phyloP scores from a whole-genome alignment of 2,797 vertebrate species.

The Heliangelus exortis region DNA sequence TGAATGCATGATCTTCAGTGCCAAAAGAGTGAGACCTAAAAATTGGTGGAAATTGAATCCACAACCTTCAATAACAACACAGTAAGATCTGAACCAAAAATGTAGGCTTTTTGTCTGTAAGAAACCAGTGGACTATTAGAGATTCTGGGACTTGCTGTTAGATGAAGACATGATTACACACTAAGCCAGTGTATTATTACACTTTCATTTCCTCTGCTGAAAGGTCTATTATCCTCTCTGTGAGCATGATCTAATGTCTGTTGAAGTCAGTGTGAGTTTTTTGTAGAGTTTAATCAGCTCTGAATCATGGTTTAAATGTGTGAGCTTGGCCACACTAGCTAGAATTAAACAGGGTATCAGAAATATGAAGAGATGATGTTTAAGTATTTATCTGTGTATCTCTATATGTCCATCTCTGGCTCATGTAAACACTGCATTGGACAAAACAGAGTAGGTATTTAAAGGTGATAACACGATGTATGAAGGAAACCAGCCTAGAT shows the following conservation, averaged over 20 bases:
- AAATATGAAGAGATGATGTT: neutral
- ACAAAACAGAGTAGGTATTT: neutral
- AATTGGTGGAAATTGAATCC: neutral
- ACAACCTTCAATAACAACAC: neutral
- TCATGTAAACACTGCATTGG: neutral
- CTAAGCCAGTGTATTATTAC: constrained; percentile 40
- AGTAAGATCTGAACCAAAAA: neutral
- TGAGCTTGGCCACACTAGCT: neutral
- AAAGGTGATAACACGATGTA: neutral
- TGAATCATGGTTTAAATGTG: constrained; percentile 36
- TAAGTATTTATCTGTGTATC: neutral
- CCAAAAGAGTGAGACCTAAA: neutral
- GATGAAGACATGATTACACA: constrained; percentile 50
- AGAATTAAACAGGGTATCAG: neutral
- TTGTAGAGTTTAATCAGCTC: constrained; percentile 22
- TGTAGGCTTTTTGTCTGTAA: neutral
- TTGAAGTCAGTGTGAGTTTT: constrained; percentile 34
- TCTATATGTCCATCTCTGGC: neutral
- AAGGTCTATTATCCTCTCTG: constrained; percentile 59
- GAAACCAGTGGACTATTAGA: neutral
- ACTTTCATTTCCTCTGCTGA: constrained; percentile 55
- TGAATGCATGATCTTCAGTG: neutral
- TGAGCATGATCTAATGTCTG: constrained; percentile 45
- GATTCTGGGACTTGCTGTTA: neutral
- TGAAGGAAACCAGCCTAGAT: neutral